Evolutionary conservation across 2,113 vertebrate species (phyloP).

Genomic region (Salvelinus sp.): DNA sequence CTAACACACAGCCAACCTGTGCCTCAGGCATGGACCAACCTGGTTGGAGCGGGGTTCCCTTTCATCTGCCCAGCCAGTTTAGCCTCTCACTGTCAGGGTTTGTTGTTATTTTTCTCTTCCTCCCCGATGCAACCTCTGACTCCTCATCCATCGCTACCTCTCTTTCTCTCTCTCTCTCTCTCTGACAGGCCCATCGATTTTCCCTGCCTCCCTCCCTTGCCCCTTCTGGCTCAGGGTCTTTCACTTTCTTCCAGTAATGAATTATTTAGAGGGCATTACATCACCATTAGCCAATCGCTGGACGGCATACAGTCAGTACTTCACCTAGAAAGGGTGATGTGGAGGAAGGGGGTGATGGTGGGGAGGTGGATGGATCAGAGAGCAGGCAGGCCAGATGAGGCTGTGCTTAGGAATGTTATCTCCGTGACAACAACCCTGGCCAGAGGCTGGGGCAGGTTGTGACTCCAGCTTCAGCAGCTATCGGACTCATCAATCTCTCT

Average conservation of each 20-base stretch:
- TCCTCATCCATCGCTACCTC: slow-evolving; percentile 16
- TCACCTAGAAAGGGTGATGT: not conserved
- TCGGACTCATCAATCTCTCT: too few species aligned
- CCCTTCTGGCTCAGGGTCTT: slow-evolving; percentile 49
- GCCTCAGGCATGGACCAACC: too few species aligned
- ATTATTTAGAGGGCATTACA: slow-evolving; percentile 72
- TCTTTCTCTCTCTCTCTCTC: not conserved
- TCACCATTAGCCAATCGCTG: slow-evolving; percentile 56
- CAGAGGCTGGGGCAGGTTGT: too few species aligned
- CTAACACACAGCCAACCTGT: too few species aligned
- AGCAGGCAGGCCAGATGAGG: not conserved
- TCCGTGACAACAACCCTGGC: too few species aligned
- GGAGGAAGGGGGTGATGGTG: not conserved
- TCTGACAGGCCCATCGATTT: too few species aligned
- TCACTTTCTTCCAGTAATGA: slow-evolving; percentile 64
- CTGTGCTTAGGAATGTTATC: not conserved
- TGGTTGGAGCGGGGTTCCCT: slow-evolving; percentile 12
- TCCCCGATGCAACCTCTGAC: slow-evolving; percentile 18
- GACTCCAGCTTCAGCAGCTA: too few species aligned
- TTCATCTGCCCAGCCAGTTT: slow-evolving; percentile 41
- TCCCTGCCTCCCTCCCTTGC: slow-evolving; percentile 23
- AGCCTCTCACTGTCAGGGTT: slow-evolving; percentile 5
- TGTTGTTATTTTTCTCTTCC: slow-evolving; percentile 23
- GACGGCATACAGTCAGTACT: slow-evolving; percentile 4
- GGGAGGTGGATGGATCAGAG: not conserved